phyloP scores from a whole-genome alignment of 2,888 invertebrate species.

The Leucophenga maculata region DNA sequence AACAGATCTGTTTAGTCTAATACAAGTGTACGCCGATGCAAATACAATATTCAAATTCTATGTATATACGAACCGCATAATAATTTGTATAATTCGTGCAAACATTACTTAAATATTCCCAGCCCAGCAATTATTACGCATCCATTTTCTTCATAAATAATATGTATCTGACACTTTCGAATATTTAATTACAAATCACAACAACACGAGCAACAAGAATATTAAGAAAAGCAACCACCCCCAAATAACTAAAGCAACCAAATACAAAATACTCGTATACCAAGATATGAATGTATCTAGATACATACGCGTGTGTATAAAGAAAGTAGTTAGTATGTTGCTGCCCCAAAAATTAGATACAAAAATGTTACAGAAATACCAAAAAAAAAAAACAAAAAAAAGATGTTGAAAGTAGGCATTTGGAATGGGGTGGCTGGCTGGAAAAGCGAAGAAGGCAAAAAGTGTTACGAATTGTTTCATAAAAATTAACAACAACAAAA shows the following conservation, averaged over 20 bases:
- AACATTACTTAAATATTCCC: too few species aligned
- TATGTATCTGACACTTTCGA: conserved; percentile 20
- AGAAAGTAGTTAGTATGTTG: background rate
- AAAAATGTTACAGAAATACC: conserved; percentile 10
- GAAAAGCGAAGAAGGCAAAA: conserved; percentile 10
- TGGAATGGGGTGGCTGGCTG: background rate
- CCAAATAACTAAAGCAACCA: background rate
- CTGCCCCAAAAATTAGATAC: conserved; percentile 7
- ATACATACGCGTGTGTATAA: too few species aligned
- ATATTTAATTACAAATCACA: conserved; percentile 19
- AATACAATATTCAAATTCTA: too few species aligned
- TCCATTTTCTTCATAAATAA: background rate
- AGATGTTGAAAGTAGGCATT: background rate
- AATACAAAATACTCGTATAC: background rate
- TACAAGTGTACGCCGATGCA: too few species aligned
- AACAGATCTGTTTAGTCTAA: too few species aligned
- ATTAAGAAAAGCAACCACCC: conserved; percentile 3
- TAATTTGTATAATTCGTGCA: too few species aligned
- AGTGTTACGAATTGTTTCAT: conserved; percentile 23
- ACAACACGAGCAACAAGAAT: background rate
- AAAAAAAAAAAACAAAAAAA: conserved; percentile 1
- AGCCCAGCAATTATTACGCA: too few species aligned
- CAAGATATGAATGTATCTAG: background rate
- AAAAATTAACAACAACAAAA: conserved; percentile 18
- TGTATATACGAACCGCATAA: too few species aligned